Conservation (phyloP, 2,888 invertebrate genomes). For the Autographa gamma region DNA sequence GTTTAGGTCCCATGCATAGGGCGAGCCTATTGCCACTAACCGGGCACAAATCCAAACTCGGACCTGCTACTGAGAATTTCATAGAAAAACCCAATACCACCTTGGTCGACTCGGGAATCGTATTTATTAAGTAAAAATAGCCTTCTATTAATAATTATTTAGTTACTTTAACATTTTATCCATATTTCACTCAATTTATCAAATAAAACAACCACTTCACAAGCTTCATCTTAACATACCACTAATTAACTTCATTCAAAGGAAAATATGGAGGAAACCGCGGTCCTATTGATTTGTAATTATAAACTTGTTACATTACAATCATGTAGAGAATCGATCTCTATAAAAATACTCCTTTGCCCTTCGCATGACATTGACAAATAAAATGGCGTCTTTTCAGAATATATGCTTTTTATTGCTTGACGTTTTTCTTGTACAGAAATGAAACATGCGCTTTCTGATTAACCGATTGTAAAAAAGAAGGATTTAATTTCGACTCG, state of each 20-base stretch:
- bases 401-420: background rate
- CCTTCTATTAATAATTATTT: too few species aligned
- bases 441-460: too few species aligned
- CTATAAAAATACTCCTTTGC: background rate
- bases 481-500: background rate
- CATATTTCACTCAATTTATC: too few species aligned
- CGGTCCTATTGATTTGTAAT: background rate
- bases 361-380: background rate
- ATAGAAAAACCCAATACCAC: too few species aligned
- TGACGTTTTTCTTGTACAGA: too few species aligned
- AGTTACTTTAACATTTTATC: too few species aligned
- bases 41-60: too few species aligned
- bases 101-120: too few species aligned
- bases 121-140: too few species aligned
- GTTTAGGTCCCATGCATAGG: too few species aligned
- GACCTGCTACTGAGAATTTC: too few species aligned
- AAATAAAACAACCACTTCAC: background rate
- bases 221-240: background rate
- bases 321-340: background rate
- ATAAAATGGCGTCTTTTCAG: background rate
- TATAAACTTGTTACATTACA: background rate
- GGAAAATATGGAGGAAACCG: background rate
- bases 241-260: background rate
- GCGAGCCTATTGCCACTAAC: too few species aligned
- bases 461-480: conserved; percentile 2